phyloP scores from a whole-genome alignment of 2,113 vertebrate species.

The Leucopsar rothschildi region DNA sequence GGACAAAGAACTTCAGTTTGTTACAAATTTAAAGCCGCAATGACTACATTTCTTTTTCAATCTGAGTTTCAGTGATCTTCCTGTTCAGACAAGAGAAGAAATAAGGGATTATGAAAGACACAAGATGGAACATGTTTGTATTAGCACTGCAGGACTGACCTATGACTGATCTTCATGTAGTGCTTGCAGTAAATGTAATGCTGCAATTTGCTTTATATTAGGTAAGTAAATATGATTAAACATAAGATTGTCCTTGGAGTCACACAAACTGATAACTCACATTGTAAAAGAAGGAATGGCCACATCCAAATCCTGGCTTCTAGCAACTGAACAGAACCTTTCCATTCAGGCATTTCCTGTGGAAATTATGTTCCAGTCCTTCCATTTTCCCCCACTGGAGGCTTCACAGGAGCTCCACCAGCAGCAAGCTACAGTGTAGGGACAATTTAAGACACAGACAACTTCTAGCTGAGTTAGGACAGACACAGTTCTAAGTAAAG shows the following conservation, averaged over 20 bases:
- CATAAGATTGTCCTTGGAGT: neutral
- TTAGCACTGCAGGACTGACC: neutral
- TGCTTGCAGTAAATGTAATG: neutral
- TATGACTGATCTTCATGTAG: neutral
- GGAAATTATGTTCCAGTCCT: neutral
- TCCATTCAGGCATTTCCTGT: neutral
- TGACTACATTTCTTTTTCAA: neutral
- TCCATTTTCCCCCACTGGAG: neutral
- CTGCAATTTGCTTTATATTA: neutral
- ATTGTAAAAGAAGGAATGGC: neutral
- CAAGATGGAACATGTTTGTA: neutral
- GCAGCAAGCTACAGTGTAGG: fast-evolving
- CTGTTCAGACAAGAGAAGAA: neutral
- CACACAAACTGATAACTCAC: neutral
- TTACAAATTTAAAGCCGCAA: neutral
- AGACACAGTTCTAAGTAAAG: neutral
- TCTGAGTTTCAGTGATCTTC: neutral
- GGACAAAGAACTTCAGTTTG: neutral
- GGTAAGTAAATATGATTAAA: neutral
- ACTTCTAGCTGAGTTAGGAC: fast-evolving
- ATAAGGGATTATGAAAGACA: neutral
- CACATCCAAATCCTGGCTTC: neutral
- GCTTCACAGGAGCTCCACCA: neutral
- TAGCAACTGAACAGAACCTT: neutral
- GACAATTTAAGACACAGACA: neutral